A percentile compares a stretch with the other conserved stretches of the same genome.
Evolutionary conservation across 2,113 vertebrate genomes (phyloP).

Genomic region (Carassius carassius): DNA sequence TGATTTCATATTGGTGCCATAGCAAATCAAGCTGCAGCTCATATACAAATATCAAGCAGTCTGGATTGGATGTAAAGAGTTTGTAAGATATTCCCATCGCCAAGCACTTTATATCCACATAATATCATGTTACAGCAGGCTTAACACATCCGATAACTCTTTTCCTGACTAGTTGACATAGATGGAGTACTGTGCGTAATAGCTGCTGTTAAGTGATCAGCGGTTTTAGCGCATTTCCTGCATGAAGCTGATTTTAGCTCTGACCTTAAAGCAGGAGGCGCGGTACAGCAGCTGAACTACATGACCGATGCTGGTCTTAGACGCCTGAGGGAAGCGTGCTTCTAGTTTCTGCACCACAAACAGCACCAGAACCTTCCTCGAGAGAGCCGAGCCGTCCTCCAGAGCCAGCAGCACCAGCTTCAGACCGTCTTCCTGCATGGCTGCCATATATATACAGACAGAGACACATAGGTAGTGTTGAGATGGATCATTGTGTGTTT

Average conservation of each 20-base stretch:
- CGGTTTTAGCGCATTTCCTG: background rate
- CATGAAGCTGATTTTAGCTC: background rate
- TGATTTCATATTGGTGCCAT: background rate
- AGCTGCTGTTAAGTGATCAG: conserved; percentile 8
- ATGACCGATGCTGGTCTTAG: conserved; percentile 97
- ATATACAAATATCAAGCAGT: background rate
- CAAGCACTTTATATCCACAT: conserved; percentile 13
- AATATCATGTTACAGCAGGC: background rate
- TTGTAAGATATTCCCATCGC: background rate
- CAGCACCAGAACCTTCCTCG: conserved; percentile 78
- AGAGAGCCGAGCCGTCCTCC: conserved; percentile 85
- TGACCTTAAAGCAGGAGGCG: conserved; percentile 96
- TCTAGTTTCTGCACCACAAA: conserved; percentile 90
- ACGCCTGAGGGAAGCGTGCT: conserved; percentile 95
- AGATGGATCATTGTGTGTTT: background rate
- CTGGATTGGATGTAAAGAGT: background rate
- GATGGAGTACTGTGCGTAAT: background rate
- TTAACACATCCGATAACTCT: conserved; percentile 10
- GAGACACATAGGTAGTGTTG: background rate
- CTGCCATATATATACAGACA: conserved; percentile 65
- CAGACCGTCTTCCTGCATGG: conserved; percentile 96
- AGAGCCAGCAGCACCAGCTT: conserved; percentile 82
- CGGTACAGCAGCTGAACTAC: conserved; percentile 97
- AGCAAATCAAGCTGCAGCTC: background rate
- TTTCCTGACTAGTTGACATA: background rate